Conservation (phyloP, 2,888 invertebrate species). For the Brenthis daphne region DNA sequence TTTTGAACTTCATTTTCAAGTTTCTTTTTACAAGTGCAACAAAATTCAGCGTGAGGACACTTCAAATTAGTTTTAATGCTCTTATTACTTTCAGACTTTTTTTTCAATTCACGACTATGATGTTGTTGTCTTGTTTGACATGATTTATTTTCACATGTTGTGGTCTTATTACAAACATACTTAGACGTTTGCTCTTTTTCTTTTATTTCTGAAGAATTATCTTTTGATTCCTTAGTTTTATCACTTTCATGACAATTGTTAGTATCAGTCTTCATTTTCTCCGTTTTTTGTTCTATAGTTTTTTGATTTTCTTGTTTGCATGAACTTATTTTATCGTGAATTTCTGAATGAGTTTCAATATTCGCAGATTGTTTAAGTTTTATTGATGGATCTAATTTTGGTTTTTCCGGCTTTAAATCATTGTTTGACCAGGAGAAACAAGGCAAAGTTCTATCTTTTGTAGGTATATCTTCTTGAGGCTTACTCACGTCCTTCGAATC, state of each 20-base stretch:
- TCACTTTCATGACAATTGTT: not conserved
- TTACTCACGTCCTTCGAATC: not conserved
- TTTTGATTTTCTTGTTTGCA: no score
- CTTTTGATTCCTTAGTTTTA: constrained; percentile 1
- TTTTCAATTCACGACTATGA: not conserved
- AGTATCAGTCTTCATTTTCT: not conserved
- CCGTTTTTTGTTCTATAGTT: no score
- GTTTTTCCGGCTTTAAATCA: no score
- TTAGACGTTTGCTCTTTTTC: not conserved
- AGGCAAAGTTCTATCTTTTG: no score
- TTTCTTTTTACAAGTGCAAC: not conserved
- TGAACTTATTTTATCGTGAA: no score
- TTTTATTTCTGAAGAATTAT: not conserved
- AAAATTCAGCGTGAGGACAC: no score
- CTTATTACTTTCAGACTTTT: not conserved
- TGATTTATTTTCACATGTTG: not conserved
- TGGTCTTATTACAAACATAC: constrained; percentile 9
- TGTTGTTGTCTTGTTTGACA: not conserved
- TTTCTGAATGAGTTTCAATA: no score
- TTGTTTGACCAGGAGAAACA: no score
- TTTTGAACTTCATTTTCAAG: not conserved
- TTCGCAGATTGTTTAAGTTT: no score
- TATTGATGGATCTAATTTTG: no score
- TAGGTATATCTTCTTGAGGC: not conserved
- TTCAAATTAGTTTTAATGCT: no score